These are phyloP conservation scores for Drosophila nigromelanica DNA, from an alignment of 1,140 invertebrate species.

Conservation along the genomic window DNA sequence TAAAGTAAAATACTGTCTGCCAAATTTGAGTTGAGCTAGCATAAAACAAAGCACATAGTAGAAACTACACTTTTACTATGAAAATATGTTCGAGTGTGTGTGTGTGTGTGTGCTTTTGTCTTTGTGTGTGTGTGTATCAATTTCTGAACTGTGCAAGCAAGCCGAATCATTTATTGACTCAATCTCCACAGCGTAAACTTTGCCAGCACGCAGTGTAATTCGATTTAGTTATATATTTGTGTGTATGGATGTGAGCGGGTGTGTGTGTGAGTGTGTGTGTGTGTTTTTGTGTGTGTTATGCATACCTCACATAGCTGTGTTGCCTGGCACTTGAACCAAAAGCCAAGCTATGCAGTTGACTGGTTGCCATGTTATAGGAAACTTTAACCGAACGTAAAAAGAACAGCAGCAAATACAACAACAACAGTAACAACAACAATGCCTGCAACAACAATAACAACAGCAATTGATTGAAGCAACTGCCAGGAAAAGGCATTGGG, in stretches of 20 bases:
- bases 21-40: constrained; percentile 1
- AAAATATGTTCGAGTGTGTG: neutral
- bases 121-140: constrained; percentile 55
- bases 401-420: constrained; percentile 32
- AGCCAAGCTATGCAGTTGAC: constrained; percentile 72
- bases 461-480: constrained; percentile 45
- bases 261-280: constrained; percentile 36
- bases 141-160: constrained; percentile 55
- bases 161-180: constrained; percentile 74
- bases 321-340: constrained; percentile 52
- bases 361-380: constrained; percentile 53
- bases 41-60: constrained; percentile 21
- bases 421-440: constrained; percentile 12
- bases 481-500: constrained; percentile 38
- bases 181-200: constrained; percentile 74
- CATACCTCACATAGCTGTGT: constrained; percentile 52
- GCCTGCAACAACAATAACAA: constrained; percentile 22
- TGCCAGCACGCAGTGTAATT: constrained; percentile 61
- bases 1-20: constrained; percentile 50
- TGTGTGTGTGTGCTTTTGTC: constrained; percentile 14
- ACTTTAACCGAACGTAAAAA: constrained; percentile 61
- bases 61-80: neutral
- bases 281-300: constrained; percentile 41
- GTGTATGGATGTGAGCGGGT: constrained; percentile 3
- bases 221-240: constrained; percentile 58